Conservation (phyloP, 1,140 invertebrate genomes). For the Planococcus citri region DNA sequence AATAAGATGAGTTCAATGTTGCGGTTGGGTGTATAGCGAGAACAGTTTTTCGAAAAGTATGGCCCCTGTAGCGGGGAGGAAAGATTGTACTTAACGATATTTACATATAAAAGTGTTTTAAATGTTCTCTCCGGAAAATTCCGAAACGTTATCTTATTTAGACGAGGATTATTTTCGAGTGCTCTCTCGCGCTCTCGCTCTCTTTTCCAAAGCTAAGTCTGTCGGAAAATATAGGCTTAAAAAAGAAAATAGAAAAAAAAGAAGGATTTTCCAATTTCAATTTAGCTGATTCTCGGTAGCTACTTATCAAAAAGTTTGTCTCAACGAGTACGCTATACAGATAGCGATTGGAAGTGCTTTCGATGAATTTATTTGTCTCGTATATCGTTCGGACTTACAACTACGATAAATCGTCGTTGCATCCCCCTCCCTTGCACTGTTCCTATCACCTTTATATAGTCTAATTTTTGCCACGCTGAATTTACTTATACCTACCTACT, state of each 20-base stretch:
- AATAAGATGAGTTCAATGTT: constrained; percentile 20
- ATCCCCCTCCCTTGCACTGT: too few relatives aligned
- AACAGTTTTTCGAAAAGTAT: constrained; percentile 18
- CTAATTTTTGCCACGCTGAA: too few relatives aligned
- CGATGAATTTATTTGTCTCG: neutral
- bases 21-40: constrained; percentile 17
- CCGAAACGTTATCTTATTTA: constrained; percentile 20
- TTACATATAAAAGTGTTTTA: constrained; percentile 21
- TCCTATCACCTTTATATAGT: too few relatives aligned
- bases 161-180: constrained; percentile 17
- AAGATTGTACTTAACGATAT: constrained; percentile 20
- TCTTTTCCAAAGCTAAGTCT: neutral
- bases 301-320: neutral
- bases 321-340: neutral
- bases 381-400: too few relatives aligned
- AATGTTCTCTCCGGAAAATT: constrained; percentile 17
- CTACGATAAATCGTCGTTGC: too few relatives aligned
- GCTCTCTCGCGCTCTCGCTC: neutral
- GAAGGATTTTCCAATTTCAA: constrained; percentile 11
- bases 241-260: constrained; percentile 13
- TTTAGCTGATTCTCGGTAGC: constrained; percentile 10
- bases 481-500: too few relatives aligned
- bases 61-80: constrained; percentile 4
- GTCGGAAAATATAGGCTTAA: constrained; percentile 15
- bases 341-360: neutral